phyloP scores from a whole-genome alignment of 2,888 invertebrate genomes.

The Heliconius cydno region DNA sequence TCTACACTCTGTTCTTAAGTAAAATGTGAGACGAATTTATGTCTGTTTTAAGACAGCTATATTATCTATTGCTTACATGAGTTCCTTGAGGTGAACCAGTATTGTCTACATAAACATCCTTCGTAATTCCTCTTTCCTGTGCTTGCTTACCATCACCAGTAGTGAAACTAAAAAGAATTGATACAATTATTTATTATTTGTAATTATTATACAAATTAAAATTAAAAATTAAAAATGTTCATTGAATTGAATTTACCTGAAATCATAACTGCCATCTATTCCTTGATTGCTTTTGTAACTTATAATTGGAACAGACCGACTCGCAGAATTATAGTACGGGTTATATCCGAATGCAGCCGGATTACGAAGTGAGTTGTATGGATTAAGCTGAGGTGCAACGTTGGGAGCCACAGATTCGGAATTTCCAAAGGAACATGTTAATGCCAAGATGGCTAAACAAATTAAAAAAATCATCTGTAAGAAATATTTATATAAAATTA shows the following conservation, averaged over 20 bases:
- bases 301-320: conserved; percentile 77
- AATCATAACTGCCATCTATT: conserved; percentile 85
- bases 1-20: no score
- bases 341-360: conserved; percentile 55
- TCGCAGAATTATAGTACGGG: conserved; percentile 61
- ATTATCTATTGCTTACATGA: conserved; percentile 59
- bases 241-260: conserved; percentile 59
- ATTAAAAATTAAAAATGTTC: background rate
- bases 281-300: conserved; percentile 81
- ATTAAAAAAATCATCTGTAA: conserved; percentile 55
- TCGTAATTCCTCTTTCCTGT: conserved; percentile 90
- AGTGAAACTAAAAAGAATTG: conserved; percentile 82
- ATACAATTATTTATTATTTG: conserved; percentile 2
- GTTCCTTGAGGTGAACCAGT: conserved; percentile 85
- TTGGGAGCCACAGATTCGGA: conserved; percentile 36
- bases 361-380: conserved; percentile 50
- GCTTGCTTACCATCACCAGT: conserved; percentile 91
- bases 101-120: conserved; percentile 86
- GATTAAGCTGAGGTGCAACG: conserved; percentile 47
- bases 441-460: conserved; percentile 29
- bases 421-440: conserved; percentile 35
- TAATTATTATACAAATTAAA: background rate
- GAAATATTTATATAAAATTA: background rate
- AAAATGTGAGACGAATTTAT: no score
- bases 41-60: background rate